Evolutionary conservation across 2,797 vertebrate genomes (phyloP), one percentile per base, ranked within the genome.

Genomic region (Sternotherus odoratus): DNA sequence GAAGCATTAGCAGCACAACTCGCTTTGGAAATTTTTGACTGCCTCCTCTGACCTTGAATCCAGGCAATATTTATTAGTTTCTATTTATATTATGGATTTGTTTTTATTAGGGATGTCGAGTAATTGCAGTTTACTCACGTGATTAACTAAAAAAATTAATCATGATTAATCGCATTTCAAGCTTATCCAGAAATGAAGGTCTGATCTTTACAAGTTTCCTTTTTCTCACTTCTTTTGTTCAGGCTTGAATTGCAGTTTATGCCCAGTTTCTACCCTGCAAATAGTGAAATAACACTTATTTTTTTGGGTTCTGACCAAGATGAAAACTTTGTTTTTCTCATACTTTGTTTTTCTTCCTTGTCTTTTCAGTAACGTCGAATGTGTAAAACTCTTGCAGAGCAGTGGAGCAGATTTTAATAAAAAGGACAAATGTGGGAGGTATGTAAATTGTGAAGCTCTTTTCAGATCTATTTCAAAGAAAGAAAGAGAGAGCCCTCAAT

Each of bases 391-490:
- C 97, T 98, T 99, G 81, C 98, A 99, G 97, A 99, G 98, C 98
- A 99, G 99, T 39, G 99, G 99, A 97, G 99, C 99, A 26, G 99
- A 99, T 92, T 99, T 99, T 98, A 99, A 99, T 97, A 98, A 98
- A 98, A 99, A 98, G 95, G 99, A 99, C 97, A 99, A 98, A 90
- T 98, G 98, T 96, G 99, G 99, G 97, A 99, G 99, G 99, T 99
- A 97, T 69, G 98, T 97, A 66, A 92, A 89, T 90, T 60, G 66
- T 17, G 6, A 89, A 78, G 46, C 10, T 90, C 10, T 49, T 60
- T 92, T 26, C 49, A 72, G 13, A 33, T 54, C 23, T 12, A 36
- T 74, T 9, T 77, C 5, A 11, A 23, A 30, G 23, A 13, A 87
- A 39, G 13, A 16, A 60, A 33, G 30, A 88, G 19, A 13, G 24